Conservation (phyloP, 2,113 vertebrate species). For the Macrotus californicus region DNA sequence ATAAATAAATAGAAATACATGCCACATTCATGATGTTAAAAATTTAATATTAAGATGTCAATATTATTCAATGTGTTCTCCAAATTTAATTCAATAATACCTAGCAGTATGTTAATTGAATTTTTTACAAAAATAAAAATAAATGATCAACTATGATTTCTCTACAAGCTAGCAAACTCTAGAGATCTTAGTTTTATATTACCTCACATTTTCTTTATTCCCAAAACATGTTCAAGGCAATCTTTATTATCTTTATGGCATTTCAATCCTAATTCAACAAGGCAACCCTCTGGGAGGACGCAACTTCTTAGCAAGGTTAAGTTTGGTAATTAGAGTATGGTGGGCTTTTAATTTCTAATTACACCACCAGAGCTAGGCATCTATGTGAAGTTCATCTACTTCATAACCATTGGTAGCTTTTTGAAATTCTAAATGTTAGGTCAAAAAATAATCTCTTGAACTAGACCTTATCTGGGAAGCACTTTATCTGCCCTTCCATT, state of each 20-base stretch:
- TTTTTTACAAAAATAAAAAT: not conserved
- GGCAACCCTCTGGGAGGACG: fast-evolving
- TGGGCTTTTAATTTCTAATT: not conserved
- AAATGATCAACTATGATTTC: not conserved
- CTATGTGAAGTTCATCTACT: not conserved
- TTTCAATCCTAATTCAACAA: not conserved
- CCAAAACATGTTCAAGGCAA: not conserved
- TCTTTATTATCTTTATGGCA: not conserved
- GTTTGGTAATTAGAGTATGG: not conserved
- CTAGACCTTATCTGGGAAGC: no score
- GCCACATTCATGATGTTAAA: not conserved
- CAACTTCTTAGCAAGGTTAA: not conserved
- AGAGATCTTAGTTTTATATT: not conserved
- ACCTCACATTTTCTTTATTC: not conserved
- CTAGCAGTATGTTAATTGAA: not conserved
- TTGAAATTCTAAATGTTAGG: not conserved
- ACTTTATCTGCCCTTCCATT: no score
- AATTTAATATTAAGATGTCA: not conserved
- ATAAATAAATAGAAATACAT: not conserved
- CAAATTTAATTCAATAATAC: not conserved
- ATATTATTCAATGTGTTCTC: not conserved
- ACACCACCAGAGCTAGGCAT: fast-evolving
- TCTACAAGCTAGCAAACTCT: not conserved
- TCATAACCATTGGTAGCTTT: not conserved
- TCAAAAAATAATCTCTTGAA: not conserved